phyloP scores from a whole-genome alignment of 2,797 vertebrate genomes.

The Gadopsis bispinosus region DNA sequence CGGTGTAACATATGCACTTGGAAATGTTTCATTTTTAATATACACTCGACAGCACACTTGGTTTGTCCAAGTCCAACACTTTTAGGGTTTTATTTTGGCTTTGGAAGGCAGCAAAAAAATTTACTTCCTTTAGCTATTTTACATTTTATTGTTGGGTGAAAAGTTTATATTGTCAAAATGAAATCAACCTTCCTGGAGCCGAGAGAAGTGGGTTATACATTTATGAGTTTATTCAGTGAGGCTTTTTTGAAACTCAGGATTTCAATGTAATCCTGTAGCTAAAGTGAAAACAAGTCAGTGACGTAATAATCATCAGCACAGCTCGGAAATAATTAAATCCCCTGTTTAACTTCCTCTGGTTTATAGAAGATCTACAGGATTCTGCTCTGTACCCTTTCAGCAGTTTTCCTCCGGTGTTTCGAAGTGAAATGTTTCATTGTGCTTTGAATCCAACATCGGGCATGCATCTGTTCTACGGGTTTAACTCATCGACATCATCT shows the following conservation, averaged over 20 bases:
- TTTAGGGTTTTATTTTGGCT: constrained; percentile 4
- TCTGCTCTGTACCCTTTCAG: constrained; percentile 18
- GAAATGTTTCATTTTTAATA: constrained; percentile 34
- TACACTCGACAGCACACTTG: constrained; percentile 21
- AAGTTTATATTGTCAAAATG: neutral
- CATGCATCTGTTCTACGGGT: constrained; percentile 67
- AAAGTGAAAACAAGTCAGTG: neutral
- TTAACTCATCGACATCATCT: constrained; percentile 68
- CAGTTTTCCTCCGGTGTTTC: constrained; percentile 53
- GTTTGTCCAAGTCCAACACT: constrained; percentile 4
- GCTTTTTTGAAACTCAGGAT: neutral
- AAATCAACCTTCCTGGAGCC: neutral
- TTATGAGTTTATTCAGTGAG: neutral
- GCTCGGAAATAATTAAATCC: constrained; percentile 44
- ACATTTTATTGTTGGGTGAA: neutral
- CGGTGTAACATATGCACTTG: constrained; percentile 9
- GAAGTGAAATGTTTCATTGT: constrained; percentile 58
- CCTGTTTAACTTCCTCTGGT: constrained; percentile 34
- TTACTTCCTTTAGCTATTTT: neutral
- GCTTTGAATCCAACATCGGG: constrained; percentile 63
- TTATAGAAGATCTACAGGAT: constrained; percentile 34
- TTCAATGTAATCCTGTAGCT: neutral
- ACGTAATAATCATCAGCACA: constrained; percentile 11
- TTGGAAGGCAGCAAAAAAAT: constrained; percentile 4
- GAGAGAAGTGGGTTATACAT: neutral